Evolutionary conservation across 2,797 vertebrate species (phyloP), one percentile per base, ranked within the genome.

Genomic region (Thripadectes ignobilis): DNA sequence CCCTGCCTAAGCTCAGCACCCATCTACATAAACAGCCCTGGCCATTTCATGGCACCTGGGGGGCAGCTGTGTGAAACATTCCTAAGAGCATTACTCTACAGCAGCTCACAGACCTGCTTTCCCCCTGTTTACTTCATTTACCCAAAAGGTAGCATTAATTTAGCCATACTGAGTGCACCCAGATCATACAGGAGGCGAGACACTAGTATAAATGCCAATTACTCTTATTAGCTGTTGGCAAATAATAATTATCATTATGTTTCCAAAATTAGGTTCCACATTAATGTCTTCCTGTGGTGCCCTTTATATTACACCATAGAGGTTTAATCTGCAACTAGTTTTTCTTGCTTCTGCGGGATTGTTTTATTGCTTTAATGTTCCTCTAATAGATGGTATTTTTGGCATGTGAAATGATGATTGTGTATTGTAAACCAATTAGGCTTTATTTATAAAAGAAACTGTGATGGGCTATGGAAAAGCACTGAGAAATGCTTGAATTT

Each of bases 381-480:
- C 79, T 55, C 48, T 91, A 85, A 88, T 85, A 92, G 59, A 43
- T 1, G 3, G 34, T 38, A 65, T 77, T 96, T 94, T 91, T 73
- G 54, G 71, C 68, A 85, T 23, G 43, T 82, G 58, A 92, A 95
- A 49, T 21, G 34, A 93, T 46, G 78, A 81, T 41, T 26, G 66
- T 83, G 78, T 92, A 94, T 93, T 88, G 96, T 88, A 97, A 97
- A 95, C 69, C 39, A 95, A 88, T 96, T 94, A 69, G n/a, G 51
- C 41, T 95, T 97, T 72, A 66, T 81, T 95, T 86, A 26, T 36
- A 63, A 78, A 67, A 43, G 18, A 30, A 66, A 59, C 6, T 58
- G 36, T 91, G 80, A 96, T 94, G 92, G 88, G 51, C 78, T 83
- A 73, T 61, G 51, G 82, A 95, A 96, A 92, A 93, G 34, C 73